Conservation (phyloP, 2,113 vertebrate species). For the Pimephales promelas region DNA sequence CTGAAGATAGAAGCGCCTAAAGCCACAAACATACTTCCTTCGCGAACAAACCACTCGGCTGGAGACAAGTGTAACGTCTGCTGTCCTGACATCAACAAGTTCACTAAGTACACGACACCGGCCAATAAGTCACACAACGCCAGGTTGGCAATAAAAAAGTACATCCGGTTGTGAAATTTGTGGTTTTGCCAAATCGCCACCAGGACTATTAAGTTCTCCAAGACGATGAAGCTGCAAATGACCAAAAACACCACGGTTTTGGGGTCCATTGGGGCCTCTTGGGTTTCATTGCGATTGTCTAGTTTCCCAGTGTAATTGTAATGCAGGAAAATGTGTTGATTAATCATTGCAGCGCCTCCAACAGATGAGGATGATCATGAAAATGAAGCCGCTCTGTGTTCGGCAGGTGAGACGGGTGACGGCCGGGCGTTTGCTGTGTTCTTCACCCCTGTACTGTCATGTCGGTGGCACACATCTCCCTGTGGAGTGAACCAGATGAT, state of each 20-base stretch:
- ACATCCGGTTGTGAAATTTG: slow-evolving; percentile 95
- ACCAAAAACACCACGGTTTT: slow-evolving; percentile 81
- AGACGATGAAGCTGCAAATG: slow-evolving; percentile 88
- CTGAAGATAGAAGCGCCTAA: slow-evolving; percentile 93
- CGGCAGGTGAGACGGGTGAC: background rate
- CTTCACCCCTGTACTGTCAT: background rate
- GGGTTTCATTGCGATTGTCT: slow-evolving; percentile 66
- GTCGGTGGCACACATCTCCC: slow-evolving; percentile 24
- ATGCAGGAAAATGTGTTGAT: slow-evolving; percentile 77
- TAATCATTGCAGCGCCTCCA: slow-evolving; percentile 66
- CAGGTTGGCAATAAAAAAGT: slow-evolving; percentile 96
- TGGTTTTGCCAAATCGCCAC: slow-evolving; percentile 95
- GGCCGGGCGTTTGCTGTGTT: background rate
- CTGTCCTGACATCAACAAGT: slow-evolving; percentile 91
- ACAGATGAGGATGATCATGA: slow-evolving; percentile 56
- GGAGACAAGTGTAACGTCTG: slow-evolving; percentile 85
- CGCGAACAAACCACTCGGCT: slow-evolving; percentile 87
- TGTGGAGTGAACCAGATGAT: background rate
- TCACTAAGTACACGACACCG: slow-evolving; percentile 87
- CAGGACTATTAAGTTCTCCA: slow-evolving; percentile 94
- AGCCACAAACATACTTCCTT: slow-evolving; percentile 94
- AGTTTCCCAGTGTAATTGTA: slow-evolving; percentile 93
- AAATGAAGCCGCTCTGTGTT: no score
- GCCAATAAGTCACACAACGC: slow-evolving; percentile 94
- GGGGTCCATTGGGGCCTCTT: slow-evolving; percentile 63